These are phyloP conservation scores for Lithobates sylvaticus DNA, from an alignment of 2,797 vertebrate species.

Conservation along the genomic window DNA sequence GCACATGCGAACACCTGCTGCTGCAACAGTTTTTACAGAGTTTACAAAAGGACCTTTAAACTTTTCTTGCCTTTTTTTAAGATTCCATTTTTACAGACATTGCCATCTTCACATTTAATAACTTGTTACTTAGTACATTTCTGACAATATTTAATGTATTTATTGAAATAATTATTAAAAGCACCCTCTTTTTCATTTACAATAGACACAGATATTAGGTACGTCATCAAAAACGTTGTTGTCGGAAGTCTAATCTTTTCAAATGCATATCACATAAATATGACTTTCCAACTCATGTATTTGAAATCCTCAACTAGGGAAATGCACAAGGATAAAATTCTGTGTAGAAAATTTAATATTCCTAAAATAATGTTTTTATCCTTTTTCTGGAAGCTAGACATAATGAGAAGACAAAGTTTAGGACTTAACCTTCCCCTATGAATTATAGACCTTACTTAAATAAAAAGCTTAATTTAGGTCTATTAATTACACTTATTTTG, in stretches of 20 bases:
- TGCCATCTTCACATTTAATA: neutral
- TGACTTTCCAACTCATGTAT: neutral
- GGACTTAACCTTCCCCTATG: constrained; percentile 6
- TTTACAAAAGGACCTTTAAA: constrained; percentile 30
- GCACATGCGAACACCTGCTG: constrained; percentile 5
- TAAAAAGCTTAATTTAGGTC: neutral
- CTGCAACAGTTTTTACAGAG: constrained; percentile 21
- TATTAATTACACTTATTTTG: constrained; percentile 39
- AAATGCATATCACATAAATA: neutral
- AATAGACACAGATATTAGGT: neutral
- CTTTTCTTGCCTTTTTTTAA: neutral
- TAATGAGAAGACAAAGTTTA: constrained; percentile 14
- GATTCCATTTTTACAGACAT: neutral
- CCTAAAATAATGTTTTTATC: neutral
- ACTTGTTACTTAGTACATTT: neutral
- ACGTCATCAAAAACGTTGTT: neutral
- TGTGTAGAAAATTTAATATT: neutral
- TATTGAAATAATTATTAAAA: neutral
- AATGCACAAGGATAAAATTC: too few species aligned
- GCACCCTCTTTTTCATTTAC: neutral
- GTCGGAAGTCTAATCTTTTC: neutral
- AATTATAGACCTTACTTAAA: constrained; percentile 4
- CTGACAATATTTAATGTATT: neutral
- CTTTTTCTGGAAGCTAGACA: neutral
- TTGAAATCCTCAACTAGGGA: neutral